Percentiles rank a stretch among this genome's conserved stretches.
phyloP scores from a whole-genome alignment of 2,797 vertebrate genomes.

The Pangasius macronema region DNA sequence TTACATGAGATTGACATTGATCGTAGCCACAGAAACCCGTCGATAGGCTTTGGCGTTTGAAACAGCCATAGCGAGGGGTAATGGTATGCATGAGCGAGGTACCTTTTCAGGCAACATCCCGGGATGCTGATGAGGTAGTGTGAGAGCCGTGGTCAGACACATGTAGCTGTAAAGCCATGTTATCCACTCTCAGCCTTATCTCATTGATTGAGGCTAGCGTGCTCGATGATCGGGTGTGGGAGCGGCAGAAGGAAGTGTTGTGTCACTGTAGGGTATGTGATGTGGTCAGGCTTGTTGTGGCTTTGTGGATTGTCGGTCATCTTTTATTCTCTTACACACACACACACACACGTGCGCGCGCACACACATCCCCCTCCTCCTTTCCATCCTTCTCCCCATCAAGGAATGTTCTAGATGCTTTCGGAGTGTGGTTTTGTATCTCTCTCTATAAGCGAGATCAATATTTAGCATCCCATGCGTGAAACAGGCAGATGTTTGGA shows the following conservation, averaged over 20 bases:
- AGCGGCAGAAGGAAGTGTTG: slow-evolving; percentile 26
- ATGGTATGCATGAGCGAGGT: slow-evolving; percentile 53
- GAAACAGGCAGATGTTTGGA: slow-evolving; percentile 96
- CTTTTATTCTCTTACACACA: slow-evolving; percentile 17
- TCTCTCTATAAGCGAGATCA: slow-evolving; percentile 81
- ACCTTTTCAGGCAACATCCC: slow-evolving; percentile 63
- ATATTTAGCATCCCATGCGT: slow-evolving; percentile 96
- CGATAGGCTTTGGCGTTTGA: slow-evolving; percentile 55
- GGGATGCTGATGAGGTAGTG: slow-evolving; percentile 66
- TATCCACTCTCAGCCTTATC: slow-evolving; percentile 70
- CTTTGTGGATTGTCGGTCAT: slow-evolving; percentile 61
- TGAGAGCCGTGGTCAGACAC: slow-evolving; percentile 68
- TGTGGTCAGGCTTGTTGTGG: slow-evolving; percentile 64
- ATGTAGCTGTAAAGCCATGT: slow-evolving; percentile 58
- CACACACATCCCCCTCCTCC: slow-evolving; percentile 52
- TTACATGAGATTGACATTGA: slow-evolving; percentile 66
- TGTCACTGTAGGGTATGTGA: slow-evolving; percentile 65
- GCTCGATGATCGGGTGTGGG: slow-evolving; percentile 74
- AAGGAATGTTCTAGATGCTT: slow-evolving; percentile 71
- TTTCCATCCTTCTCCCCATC: slow-evolving; percentile 65
- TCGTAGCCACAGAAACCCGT: slow-evolving; percentile 57
- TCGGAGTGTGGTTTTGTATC: slow-evolving; percentile 70
- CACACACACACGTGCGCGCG: not conserved
- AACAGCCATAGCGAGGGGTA: slow-evolving; percentile 44
- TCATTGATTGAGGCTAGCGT: slow-evolving; percentile 74